phyloP scores from a whole-genome alignment of 2,888 invertebrate species.

The Antheraea assamensis region DNA sequence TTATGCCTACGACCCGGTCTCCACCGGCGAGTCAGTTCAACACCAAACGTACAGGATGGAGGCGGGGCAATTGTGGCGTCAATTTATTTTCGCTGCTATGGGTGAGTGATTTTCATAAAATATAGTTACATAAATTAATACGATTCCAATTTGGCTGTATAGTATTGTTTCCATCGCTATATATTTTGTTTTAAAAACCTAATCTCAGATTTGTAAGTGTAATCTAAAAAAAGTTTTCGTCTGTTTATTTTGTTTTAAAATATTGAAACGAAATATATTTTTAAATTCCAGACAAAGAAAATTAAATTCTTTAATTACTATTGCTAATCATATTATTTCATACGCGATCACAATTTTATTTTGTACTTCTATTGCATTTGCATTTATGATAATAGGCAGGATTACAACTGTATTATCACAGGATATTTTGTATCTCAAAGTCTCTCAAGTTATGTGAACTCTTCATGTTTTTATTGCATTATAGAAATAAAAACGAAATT shows the following conservation, averaged over 20 bases:
- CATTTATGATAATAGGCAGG: too few species aligned
- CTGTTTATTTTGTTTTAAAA: neutral
- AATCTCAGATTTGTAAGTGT: neutral
- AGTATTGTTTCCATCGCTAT: neutral
- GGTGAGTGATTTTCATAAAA: conserved; percentile 77
- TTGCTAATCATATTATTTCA: neutral
- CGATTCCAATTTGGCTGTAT: conserved; percentile 11
- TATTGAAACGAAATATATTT: neutral
- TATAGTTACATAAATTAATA: conserved; percentile 1
- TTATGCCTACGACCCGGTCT: conserved; percentile 75
- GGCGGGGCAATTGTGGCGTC: conserved; percentile 83
- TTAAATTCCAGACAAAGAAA: too few species aligned
- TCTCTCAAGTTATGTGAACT: too few species aligned
- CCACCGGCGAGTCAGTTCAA: conserved; percentile 65
- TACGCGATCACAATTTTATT: neutral
- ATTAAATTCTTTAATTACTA: neutral
- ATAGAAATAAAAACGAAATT: too few species aligned
- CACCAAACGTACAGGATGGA: conserved; percentile 79
- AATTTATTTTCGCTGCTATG: conserved; percentile 84
- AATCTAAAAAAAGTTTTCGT: too few species aligned
- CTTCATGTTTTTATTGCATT: too few species aligned
- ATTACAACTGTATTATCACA: too few species aligned
- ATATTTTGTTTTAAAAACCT: neutral
- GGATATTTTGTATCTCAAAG: too few species aligned
- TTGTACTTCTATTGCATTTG: neutral